These are phyloP conservation scores for Stercorarius parasiticus DNA, from an alignment of 2,113 vertebrate species.

Conservation along the genomic window DNA sequence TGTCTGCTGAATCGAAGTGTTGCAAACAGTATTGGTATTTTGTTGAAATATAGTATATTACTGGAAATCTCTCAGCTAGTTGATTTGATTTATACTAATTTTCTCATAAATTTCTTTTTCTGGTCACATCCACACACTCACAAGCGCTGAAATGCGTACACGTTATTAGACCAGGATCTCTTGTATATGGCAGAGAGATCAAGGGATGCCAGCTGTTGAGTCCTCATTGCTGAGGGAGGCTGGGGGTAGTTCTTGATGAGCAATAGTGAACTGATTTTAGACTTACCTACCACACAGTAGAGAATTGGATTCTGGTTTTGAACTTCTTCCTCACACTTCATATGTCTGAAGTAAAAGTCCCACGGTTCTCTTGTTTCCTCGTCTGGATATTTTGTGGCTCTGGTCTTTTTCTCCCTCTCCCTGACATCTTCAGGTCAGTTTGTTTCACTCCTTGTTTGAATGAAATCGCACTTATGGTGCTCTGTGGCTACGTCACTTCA, in stretches of 20 bases:
- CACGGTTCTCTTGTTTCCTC: neutral
- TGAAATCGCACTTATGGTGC: neutral
- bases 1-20: neutral
- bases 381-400: neutral
- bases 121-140: neutral
- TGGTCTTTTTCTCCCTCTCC: neutral
- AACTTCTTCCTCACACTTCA: neutral
- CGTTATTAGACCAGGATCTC: neutral
- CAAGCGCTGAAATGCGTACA: fast-evolving
- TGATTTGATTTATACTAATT: neutral
- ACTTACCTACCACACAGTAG: neutral
- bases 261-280: neutral
- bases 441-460: neutral
- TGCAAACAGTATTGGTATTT: neutral
- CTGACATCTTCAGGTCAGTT: neutral
- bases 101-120: neutral
- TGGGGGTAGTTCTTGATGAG: neutral
- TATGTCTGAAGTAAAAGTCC: neutral
- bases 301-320: neutral
- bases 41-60: neutral
- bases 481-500: neutral
- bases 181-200: neutral
- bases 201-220: neutral
- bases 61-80: neutral
- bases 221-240: neutral